Percentiles rank a stretch among this genome's conserved stretches.
Evolutionary conservation across 2,888 invertebrate species (phyloP).

Genomic region (Ormyrus nitidulus): DNA sequence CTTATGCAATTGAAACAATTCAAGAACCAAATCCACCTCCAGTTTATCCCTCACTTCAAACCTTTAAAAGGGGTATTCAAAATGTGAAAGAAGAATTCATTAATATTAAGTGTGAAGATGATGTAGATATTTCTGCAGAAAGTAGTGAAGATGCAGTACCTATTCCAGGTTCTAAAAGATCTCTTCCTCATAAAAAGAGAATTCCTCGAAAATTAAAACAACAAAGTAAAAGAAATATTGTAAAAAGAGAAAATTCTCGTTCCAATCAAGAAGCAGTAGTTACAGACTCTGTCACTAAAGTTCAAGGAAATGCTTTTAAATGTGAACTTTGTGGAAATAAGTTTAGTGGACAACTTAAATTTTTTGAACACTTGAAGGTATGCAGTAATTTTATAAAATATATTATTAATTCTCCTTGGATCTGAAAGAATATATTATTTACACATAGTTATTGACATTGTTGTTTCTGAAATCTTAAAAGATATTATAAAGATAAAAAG

Average conservation of each 20-base stretch:
- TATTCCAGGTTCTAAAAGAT: constrained; percentile 78
- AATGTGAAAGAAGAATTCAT: constrained; percentile 71
- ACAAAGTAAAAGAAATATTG: constrained; percentile 65
- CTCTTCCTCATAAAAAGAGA: constrained; percentile 90
- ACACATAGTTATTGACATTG: no score
- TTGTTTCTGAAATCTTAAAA: no score
- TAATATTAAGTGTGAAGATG: constrained; percentile 74
- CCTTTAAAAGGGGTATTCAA: constrained; percentile 67
- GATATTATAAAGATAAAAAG: no score
- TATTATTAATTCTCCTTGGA: not conserved
- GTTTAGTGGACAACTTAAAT: constrained; percentile 86
- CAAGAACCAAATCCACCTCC: constrained; percentile 66
- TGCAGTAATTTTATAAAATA: constrained; percentile 75
- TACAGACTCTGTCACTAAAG: constrained; percentile 64
- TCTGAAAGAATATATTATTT: no score
- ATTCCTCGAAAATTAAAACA: constrained; percentile 86
- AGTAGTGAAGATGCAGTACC: constrained; percentile 74
- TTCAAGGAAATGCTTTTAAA: constrained; percentile 78
- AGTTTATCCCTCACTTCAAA: constrained; percentile 67
- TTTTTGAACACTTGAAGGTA: constrained; percentile 90
- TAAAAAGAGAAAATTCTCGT: constrained; percentile 65
- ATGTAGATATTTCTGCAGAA: constrained; percentile 74
- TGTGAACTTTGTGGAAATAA: constrained; percentile 89
- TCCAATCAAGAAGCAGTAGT: constrained; percentile 59
- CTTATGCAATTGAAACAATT: constrained; percentile 71